These are phyloP conservation scores for Prorops nasuta DNA, from an alignment of 1,140 invertebrate genomes.

Conservation along the genomic window DNA sequence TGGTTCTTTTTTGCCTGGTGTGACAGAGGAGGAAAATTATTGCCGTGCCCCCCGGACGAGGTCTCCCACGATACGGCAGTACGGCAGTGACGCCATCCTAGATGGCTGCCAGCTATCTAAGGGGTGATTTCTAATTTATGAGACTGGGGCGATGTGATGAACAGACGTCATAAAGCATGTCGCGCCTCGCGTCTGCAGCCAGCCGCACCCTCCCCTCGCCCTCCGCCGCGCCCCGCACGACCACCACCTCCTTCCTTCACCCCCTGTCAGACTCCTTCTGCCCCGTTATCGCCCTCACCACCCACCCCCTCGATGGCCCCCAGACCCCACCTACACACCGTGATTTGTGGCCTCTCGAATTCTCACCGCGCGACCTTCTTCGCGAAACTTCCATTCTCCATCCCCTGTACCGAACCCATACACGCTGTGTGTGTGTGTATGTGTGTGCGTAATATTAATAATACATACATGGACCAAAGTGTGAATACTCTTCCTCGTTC, in stretches of 20 bases:
- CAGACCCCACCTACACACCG: conserved; percentile 13
- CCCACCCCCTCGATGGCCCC: conserved; percentile 13
- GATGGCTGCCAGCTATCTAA: conserved; percentile 47
- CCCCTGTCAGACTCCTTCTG: conserved; percentile 19
- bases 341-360: conserved; percentile 42
- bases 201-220: conserved; percentile 33
- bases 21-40: conserved; percentile 37
- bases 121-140: conserved; percentile 58
- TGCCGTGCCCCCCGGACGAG: conserved; percentile 31
- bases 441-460: too few species aligned
- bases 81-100: conserved; percentile 37
- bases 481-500: too few species aligned
- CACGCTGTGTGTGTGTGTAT: too few species aligned
- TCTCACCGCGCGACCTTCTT: conserved; percentile 36
- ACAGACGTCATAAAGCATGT: conserved; percentile 59
- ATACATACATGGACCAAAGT: too few species aligned
- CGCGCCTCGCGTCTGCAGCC: conserved; percentile 50
- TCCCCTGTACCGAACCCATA: too few species aligned
- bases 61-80: conserved; percentile 34
- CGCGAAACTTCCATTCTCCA: conserved; percentile 27
- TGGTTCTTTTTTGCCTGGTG: conserved; percentile 13
- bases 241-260: conserved; percentile 13
- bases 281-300: conserved; percentile 20
- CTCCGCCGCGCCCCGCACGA: too few species aligned
- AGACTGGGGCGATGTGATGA: conserved; percentile 56